phyloP scores from a whole-genome alignment of 1,140 invertebrate species.

The Tetraneura akinire region DNA sequence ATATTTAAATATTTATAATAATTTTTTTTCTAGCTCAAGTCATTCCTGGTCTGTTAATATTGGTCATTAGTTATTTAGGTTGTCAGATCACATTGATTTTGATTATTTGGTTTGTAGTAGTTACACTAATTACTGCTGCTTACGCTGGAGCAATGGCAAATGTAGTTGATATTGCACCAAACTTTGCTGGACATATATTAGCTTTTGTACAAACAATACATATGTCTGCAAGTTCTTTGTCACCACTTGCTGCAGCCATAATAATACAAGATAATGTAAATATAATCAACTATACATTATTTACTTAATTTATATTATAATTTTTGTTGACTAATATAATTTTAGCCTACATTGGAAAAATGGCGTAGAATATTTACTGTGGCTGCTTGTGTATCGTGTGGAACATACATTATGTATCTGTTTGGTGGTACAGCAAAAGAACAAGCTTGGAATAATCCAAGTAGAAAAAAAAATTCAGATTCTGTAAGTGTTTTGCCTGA shows the following conservation, averaged over 20 bases:
- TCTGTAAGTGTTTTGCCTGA: constrained; percentile 48
- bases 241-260: constrained; percentile 66
- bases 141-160: constrained; percentile 78
- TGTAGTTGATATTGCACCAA: constrained; percentile 73
- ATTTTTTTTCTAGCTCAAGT: constrained; percentile 64
- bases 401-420: constrained; percentile 71
- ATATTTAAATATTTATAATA: too few relatives aligned
- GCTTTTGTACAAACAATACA: constrained; percentile 76
- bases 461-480: constrained; percentile 50
- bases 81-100: constrained; percentile 66
- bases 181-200: constrained; percentile 70
- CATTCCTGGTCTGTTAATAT: constrained; percentile 68
- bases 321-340: constrained; percentile 12
- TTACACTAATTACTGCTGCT: constrained; percentile 71
- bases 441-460: constrained; percentile 66
- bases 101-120: constrained; percentile 69
- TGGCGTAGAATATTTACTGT: constrained; percentile 76
- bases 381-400: constrained; percentile 66
- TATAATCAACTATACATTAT: constrained; percentile 32
- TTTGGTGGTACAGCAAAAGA: constrained; percentile 70
- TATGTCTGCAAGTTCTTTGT: constrained; percentile 73
- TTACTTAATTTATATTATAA: background rate
- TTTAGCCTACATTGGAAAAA: constrained; percentile 65
- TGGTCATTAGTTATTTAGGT: constrained; percentile 69
- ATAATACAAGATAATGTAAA: constrained; percentile 64